Evolutionary conservation across 2,888 invertebrate species (phyloP).

Genomic region (Scelioninae gen. 1): DNA sequence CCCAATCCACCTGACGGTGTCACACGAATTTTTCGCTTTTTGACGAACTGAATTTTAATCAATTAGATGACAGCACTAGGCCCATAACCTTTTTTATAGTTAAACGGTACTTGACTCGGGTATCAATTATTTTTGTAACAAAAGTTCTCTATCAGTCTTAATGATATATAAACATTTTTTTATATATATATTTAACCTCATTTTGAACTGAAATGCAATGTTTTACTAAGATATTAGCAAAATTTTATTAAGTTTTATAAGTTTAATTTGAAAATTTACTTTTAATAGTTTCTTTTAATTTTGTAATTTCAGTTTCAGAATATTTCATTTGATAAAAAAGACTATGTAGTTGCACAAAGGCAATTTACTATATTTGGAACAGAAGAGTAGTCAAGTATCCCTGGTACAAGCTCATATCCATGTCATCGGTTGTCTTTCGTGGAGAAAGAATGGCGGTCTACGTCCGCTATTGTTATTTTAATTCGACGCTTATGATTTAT

Average conservation of each 20-base stretch:
- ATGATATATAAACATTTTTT: too few species aligned
- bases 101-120: too few species aligned
- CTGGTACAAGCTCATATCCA: constrained; percentile 71
- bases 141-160: too few species aligned
- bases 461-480: constrained; percentile 79
- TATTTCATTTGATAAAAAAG: too few species aligned
- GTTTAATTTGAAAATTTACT: too few species aligned
- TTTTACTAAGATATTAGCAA: too few species aligned
- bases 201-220: too few species aligned
- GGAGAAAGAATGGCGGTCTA: constrained; percentile 72
- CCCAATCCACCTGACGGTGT: constrained; percentile 60
- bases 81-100: not conserved
- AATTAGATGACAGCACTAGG: constrained; percentile 22
- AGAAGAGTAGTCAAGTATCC: constrained; percentile 64
- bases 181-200: too few species aligned
- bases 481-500: constrained; percentile 80
- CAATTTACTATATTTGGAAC: constrained; percentile 31
- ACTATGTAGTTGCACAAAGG: constrained; percentile 16
- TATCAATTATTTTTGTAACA: too few species aligned
- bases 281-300: too few species aligned
- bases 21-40: constrained; percentile 56
- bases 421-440: constrained; percentile 74
- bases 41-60: constrained; percentile 61
- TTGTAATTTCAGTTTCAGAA: too few species aligned
- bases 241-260: too few species aligned